Percentiles rank a stretch among this genome's conserved stretches.
phyloP scores from a whole-genome alignment of 2,888 invertebrate species.

The Drosophila borealis region DNA sequence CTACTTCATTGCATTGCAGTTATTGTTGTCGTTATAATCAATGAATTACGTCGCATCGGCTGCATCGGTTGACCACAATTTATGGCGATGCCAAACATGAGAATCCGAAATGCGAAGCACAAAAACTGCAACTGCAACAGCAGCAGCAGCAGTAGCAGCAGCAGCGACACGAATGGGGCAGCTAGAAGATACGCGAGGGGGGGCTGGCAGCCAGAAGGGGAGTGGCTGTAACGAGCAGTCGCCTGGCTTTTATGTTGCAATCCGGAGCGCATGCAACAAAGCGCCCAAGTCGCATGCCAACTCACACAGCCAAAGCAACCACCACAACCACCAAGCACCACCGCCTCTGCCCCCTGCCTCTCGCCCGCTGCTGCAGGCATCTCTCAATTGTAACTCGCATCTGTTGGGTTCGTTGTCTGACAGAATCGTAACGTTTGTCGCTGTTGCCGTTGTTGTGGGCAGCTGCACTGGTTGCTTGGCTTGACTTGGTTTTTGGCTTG shows the following conservation, averaged over 20 bases:
- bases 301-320: constrained; percentile 32
- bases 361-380: constrained; percentile 31
- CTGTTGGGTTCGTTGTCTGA: constrained; percentile 62
- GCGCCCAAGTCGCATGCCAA: constrained; percentile 59
- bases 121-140: constrained; percentile 65
- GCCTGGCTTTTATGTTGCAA: constrained; percentile 70
- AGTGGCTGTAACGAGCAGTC: constrained; percentile 56
- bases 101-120: constrained; percentile 67
- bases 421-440: constrained; percentile 71
- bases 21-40: constrained; percentile 79
- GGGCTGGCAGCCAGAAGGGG: constrained; percentile 10
- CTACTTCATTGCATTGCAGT: constrained; percentile 59
- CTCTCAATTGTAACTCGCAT: constrained; percentile 60
- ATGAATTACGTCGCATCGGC: constrained; percentile 76
- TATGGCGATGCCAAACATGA: constrained; percentile 76
- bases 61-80: constrained; percentile 80
- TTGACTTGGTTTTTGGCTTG: constrained; percentile 46
- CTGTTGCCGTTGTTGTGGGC: constrained; percentile 45
- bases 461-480: constrained; percentile 60
- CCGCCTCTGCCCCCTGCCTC: constrained; percentile 24
- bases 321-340: constrained; percentile 17
- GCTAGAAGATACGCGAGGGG: constrained; percentile 5
- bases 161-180: constrained; percentile 35
- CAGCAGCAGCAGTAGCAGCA: constrained; percentile 6
- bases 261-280: constrained; percentile 68